These are phyloP conservation scores for Norana najaformis DNA, from an alignment of 2,888 invertebrate genomes.

Conservation along the genomic window DNA sequence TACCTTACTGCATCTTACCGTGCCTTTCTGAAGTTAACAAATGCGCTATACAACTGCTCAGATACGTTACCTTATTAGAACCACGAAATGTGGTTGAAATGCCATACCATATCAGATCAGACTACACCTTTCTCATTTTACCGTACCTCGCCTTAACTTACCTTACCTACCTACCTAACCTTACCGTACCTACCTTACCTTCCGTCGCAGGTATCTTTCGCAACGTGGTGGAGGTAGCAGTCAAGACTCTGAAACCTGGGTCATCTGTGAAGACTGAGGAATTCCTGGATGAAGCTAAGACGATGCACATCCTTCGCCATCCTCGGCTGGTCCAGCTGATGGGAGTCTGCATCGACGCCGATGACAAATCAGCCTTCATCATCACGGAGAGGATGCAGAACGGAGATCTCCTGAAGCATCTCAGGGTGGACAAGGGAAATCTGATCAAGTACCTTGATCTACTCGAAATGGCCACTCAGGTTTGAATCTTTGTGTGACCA, in stretches of 20 bases:
- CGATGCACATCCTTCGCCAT: conserved; percentile 60
- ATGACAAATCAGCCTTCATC: conserved; percentile 73
- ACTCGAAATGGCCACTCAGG: conserved; percentile 92
- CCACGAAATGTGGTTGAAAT: too few relatives aligned
- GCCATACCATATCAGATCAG: too few relatives aligned
- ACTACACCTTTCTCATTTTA: too few relatives aligned
- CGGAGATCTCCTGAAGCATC: conserved; percentile 88
- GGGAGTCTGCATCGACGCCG: conserved; percentile 80
- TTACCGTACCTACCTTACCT: too few relatives aligned
- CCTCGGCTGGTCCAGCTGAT: conserved; percentile 84
- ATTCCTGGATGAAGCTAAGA: conserved; percentile 81
- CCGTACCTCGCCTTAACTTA: too few relatives aligned
- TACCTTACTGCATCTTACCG: too few relatives aligned
- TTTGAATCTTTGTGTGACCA: conserved; percentile 46
- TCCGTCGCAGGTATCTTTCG: conserved; percentile 77
- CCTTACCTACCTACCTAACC: too few relatives aligned
- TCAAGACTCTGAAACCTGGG: conserved; percentile 92
- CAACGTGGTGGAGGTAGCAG: conserved; percentile 93
- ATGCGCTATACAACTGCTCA: too few relatives aligned
- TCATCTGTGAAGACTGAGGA: conserved; percentile 86
- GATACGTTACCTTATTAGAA: too few relatives aligned
- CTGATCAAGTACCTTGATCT: conserved; percentile 75
- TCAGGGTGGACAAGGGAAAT: conserved; percentile 83
- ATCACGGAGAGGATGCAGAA: conserved; percentile 92
- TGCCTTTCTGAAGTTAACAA: too few relatives aligned